These are phyloP conservation scores for Cololabis saira DNA, from an alignment of 2,113 vertebrate genomes.

Conservation along the genomic window DNA sequence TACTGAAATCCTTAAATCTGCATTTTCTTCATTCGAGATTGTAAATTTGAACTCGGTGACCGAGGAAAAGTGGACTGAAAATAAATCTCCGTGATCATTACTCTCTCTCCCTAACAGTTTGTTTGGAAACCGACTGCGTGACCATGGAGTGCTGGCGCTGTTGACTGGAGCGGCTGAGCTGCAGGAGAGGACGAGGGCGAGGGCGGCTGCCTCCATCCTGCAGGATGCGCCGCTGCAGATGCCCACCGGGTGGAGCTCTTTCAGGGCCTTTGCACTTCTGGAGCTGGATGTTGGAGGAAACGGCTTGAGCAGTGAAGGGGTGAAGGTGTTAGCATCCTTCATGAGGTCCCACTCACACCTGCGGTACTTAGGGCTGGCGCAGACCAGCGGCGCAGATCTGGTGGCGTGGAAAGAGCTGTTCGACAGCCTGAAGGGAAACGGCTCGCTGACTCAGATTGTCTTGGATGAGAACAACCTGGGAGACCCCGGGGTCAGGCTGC, in stretches of 20 bases:
- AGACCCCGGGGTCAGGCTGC: slow-evolving; percentile 77
- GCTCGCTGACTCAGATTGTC: slow-evolving; percentile 72
- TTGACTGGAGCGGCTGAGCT: slow-evolving; percentile 80
- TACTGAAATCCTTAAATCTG: no score
- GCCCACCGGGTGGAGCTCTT: slow-evolving; percentile 47
- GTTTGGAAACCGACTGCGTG: slow-evolving; percentile 84
- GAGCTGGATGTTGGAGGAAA: slow-evolving; percentile 86
- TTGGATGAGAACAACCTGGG: slow-evolving; percentile 82
- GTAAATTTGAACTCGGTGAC: no score
- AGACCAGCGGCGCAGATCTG: slow-evolving; percentile 64
- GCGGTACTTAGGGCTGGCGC: slow-evolving; percentile 81
- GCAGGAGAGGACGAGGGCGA: slow-evolving; percentile 65
- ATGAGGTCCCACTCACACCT: slow-evolving; percentile 78
- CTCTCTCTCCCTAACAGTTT: slow-evolving; percentile 67
- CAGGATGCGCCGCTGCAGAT: slow-evolving; percentile 45
- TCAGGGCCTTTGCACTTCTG: slow-evolving; percentile 61
- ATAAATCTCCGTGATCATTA: neutral
- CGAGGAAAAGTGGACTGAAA: no score
- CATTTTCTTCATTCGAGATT: no score
- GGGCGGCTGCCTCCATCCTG: slow-evolving; percentile 33
- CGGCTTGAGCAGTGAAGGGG: slow-evolving; percentile 70
- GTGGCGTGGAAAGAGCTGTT: slow-evolving; percentile 81
- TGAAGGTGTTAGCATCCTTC: slow-evolving; percentile 76
- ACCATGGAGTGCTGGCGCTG: slow-evolving; percentile 75
- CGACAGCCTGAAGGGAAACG: slow-evolving; percentile 75